Base-by-base conservation (phyloP, 2,797 vertebrate species). In the Antennarius maculatus region DNA sequence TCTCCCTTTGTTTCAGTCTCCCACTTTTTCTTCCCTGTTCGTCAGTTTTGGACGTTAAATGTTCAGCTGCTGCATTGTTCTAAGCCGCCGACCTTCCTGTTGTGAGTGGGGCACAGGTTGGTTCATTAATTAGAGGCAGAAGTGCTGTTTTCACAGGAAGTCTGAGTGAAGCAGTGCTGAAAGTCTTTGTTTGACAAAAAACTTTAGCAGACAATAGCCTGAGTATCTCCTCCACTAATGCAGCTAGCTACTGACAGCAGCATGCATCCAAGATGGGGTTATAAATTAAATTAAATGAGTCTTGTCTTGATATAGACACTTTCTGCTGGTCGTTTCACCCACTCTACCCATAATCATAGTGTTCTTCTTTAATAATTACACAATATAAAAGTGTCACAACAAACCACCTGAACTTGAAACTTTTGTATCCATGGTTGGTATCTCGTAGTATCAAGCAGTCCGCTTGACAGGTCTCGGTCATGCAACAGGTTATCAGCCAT, bases 31-130 rank as follows among this genome's bases (percentile, higher is more conserved):
- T 47, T 72, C 75, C 63, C 47, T 43, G 45, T 15, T 18, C 52
- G 28, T 56, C 16, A 45, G 29, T 65, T 55, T 49, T 50, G 49
- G 73, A 62, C 29, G 69, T 74, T 74, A 43, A 62, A 65, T 86
- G 88, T 91, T 86, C 86, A 75, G 66, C 83, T 69, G 49, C 29
- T 67, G 80, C 83, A 93, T 94, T 94, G 92, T 93, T 93, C 71
- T 29, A 77, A 46, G 61, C 58, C 69, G 61, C 61, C 81, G 76
- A 75, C 61, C 89, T 93, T 94, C 94, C 92, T 94, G 93, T 94
- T 93, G 85, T 91, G 88, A 88, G 80, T 16, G 4, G 5, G 45
- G 43, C 28, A 39, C 69, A 52, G 71, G 65, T 71, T 61, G 65
- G 71, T 74, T 76, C 61, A 66, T 85, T 91, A 91, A 92, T 94